A percentile compares a stretch with the other conserved stretches of the same genome.
Evolutionary conservation across 2,113 vertebrate genomes (phyloP).

Genomic region (Hemiprocne comata): DNA sequence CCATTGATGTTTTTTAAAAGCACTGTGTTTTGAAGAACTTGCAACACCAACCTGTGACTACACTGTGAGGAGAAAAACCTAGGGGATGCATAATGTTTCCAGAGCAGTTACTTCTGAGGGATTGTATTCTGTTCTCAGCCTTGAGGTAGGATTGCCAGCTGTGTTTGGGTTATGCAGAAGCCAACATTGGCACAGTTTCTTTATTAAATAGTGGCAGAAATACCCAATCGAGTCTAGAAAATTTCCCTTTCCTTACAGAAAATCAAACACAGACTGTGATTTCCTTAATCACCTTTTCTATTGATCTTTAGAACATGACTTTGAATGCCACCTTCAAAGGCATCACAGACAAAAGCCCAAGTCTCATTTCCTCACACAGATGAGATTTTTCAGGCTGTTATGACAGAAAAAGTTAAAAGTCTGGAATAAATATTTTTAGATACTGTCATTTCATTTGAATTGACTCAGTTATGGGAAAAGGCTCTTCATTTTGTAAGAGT

Average conservation of each 20-base stretch:
- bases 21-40: background rate
- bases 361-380: background rate
- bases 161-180: background rate
- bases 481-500: background rate
- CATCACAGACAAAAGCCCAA: background rate
- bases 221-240: background rate
- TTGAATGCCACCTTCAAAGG: constrained; percentile 9
- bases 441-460: background rate
- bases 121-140: background rate
- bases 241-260: background rate
- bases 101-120: background rate
- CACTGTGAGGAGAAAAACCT: background rate
- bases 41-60: background rate
- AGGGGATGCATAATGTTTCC: background rate
- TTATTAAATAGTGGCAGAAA: background rate
- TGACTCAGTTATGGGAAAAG: background rate
- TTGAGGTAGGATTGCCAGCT: background rate
- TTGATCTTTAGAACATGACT: constrained; percentile 2
- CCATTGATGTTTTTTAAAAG: background rate
- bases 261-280: background rate
- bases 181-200: background rate
- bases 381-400: background rate
- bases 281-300: background rate
- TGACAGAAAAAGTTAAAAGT: background rate
- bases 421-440: background rate